Conservation (phyloP, 2,113 vertebrate species). For the Beaufortia kweichowensis region DNA sequence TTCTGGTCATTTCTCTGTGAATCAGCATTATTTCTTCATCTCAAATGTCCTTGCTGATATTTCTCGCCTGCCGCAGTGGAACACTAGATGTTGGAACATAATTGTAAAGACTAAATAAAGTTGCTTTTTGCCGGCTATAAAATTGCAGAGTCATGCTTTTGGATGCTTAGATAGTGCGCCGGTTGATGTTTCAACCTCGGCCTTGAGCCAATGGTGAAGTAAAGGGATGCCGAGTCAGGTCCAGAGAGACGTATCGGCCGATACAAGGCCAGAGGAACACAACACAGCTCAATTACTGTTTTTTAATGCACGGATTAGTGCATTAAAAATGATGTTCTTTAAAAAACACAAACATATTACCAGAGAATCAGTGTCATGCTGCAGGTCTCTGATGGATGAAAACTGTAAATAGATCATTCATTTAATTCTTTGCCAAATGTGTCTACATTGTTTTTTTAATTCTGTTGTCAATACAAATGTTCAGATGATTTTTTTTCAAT, state of each 20-base stretch:
- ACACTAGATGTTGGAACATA: not conserved
- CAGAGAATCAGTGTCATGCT: too few species aligned
- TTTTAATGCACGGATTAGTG: too few species aligned
- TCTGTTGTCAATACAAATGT: too few species aligned
- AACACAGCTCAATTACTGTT: constrained; percentile 15
- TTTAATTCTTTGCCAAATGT: too few species aligned
- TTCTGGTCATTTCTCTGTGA: not conserved
- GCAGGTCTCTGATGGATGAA: not conserved
- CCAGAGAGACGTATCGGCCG: not conserved
- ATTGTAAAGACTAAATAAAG: constrained; percentile 5
- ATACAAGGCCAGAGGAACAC: not conserved
- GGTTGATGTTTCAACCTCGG: not conserved
- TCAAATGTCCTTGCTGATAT: not conserved
- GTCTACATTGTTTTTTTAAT: too few species aligned
- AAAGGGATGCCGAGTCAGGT: constrained; percentile 30
- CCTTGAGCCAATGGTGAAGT: not conserved
- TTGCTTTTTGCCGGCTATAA: constrained; percentile 1
- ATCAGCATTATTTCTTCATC: not conserved
- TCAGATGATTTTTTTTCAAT: too few species aligned
- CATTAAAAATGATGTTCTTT: too few species aligned
- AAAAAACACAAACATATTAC: not conserved
- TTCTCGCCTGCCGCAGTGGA: constrained; percentile 22
- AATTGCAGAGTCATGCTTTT: constrained; percentile 14
- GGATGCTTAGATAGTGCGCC: not conserved
- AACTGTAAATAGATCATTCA: not conserved